phyloP scores from a whole-genome alignment of 30 jellyfish, hydroid and myxozoan genomes.

The Turritopsis dohrnii region DNA sequence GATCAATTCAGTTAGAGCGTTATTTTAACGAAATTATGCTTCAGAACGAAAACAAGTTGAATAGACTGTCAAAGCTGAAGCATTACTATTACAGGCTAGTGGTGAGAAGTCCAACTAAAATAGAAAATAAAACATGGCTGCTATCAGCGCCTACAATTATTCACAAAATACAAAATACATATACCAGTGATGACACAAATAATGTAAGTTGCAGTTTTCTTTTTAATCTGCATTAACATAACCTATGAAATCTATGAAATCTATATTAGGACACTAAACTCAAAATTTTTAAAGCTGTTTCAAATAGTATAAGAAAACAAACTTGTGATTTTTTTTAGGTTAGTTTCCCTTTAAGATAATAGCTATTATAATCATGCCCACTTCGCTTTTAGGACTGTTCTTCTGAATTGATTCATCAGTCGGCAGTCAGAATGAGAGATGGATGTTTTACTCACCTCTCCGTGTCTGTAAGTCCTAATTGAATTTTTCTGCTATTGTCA shows the following conservation, averaged over 20 bases:
- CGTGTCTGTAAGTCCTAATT: not conserved
- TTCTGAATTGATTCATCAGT: not conserved
- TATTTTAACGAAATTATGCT: not conserved
- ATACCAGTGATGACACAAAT: not conserved
- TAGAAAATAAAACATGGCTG: not conserved
- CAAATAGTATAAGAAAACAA: too few species aligned
- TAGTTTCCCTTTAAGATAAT: too few species aligned
- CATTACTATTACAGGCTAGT: not conserved
- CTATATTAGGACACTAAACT: too few species aligned
- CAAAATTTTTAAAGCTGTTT: too few species aligned
- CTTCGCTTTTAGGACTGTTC: not conserved
- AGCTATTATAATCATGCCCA: too few species aligned
- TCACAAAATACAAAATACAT: not conserved
- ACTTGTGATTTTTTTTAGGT: too few species aligned
- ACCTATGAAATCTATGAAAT: too few species aligned
- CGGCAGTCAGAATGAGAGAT: not conserved
- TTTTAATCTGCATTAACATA: too few species aligned
- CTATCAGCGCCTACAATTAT: not conserved
- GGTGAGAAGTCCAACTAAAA: not conserved
- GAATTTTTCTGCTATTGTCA: not conserved
- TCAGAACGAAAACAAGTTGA: not conserved
- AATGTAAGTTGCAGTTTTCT: not conserved
- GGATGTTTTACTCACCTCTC: not conserved
- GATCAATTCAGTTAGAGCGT: not conserved
- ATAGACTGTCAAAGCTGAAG: not conserved